Percentiles rank a stretch among this genome's conserved stretches.
These are phyloP conservation scores for Rhabdomys dilectus DNA, from an alignment of 2,113 vertebrate species.

Conservation along the genomic window DNA sequence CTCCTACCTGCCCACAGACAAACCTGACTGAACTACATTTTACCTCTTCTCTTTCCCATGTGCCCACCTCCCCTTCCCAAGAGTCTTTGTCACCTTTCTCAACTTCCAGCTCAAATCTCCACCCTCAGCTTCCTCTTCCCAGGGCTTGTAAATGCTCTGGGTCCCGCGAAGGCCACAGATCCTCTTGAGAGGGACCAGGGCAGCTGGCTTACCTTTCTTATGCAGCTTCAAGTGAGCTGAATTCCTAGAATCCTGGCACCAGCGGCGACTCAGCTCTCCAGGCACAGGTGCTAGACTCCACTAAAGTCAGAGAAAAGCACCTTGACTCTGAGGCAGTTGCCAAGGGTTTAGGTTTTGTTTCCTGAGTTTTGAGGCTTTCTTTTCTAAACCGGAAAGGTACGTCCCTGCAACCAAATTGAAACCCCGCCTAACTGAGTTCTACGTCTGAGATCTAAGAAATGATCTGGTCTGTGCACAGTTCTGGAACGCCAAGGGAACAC, in stretches of 20 bases:
- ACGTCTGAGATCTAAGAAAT: too few species aligned
- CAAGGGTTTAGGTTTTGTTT: background rate
- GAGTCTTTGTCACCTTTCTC: background rate
- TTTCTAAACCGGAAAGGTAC: too few species aligned
- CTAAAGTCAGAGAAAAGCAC: background rate
- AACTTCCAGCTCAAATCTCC: background rate
- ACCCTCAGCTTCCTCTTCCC: background rate
- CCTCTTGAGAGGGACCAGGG: background rate
- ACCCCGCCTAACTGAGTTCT: too few species aligned
- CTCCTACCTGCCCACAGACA: background rate
- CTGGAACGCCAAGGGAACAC: background rate
- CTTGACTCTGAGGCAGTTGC: background rate
- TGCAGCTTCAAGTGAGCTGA: background rate
- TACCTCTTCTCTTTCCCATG: background rate
- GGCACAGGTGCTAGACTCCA: background rate
- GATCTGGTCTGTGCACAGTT: background rate
- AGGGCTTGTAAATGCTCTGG: background rate
- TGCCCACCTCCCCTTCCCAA: background rate
- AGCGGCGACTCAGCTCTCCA: background rate
- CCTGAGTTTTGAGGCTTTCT: background rate
- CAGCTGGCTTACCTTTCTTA: background rate
- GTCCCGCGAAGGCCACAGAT: background rate
- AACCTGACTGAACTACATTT: background rate
- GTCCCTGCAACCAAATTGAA: background rate
- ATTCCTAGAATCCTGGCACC: background rate